Percentiles rank a stretch among this genome's conserved stretches.
Evolutionary conservation across 2,888 invertebrate species (phyloP).

Genomic region (Diarsia mendica): DNA sequence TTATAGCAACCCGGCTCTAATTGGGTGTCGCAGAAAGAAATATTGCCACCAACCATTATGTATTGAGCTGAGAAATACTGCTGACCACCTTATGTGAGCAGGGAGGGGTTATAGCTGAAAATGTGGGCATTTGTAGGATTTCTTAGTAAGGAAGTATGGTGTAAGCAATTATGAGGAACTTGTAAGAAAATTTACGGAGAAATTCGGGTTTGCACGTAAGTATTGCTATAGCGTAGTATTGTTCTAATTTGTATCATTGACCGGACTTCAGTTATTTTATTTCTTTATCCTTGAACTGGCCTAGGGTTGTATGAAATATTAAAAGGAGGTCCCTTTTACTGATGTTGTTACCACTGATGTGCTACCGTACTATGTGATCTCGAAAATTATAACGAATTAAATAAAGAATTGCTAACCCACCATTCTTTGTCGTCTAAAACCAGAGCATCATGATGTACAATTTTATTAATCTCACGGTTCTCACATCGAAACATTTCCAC

Average conservation of each 20-base stretch:
- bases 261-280: too few relatives aligned
- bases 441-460: not conserved
- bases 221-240: not conserved
- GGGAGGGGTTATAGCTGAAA: constrained; percentile 11
- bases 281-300: too few relatives aligned
- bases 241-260: not conserved
- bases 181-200: not conserved
- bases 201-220: not conserved
- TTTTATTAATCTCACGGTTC: not conserved
- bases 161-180: constrained; percentile 30
- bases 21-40: constrained; percentile 69
- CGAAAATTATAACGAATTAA: too few relatives aligned
- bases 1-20: constrained; percentile 68
- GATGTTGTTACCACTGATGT: too few relatives aligned
- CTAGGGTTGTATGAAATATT: too few relatives aligned
- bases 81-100: constrained; percentile 38
- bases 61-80: constrained; percentile 60
- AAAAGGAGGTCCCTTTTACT: too few relatives aligned
- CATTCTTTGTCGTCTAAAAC: not conserved
- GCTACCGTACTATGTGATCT: too few relatives aligned
- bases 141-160: constrained; percentile 12
- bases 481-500: not conserved
- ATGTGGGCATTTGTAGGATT: constrained; percentile 14
- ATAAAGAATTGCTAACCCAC: too few relatives aligned
- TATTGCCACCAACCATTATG: constrained; percentile 58